Evolutionary conservation across 2,888 invertebrate species (phyloP), one percentile per base, ranked within the genome.

Genomic region (Agrochola litura): DNA sequence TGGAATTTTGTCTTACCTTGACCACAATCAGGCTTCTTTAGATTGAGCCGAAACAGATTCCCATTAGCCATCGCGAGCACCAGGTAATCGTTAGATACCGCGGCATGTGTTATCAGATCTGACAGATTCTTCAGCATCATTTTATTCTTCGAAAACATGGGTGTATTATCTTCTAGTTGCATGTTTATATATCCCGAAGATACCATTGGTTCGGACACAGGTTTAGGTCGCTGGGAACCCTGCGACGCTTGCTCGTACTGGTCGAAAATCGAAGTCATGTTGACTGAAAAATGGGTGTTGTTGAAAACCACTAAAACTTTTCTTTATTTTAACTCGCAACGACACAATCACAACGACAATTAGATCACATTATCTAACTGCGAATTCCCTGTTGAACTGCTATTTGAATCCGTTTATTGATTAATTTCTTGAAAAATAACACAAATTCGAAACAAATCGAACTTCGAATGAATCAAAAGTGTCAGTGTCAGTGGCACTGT

Each of bases 131-230:
- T 87, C 41, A 98, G 98, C 89, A 98, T 98, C 94, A 98, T 98
- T 93, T 98, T 98, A 85, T 98, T 98, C 93, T 98, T 99, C 54
- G 97, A 98, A 93, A 99, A 99, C 93, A 99, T 99, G 14, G 99
- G 98, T 30, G 97, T 97, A 85, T 98, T 98, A 89, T 98, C 98
- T 89, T 98, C 97, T 37, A 98, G 91, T 74, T 96, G 95, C 95
- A 97, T 96, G 79, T 94, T 97, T 65, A 97, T 96, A 84, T 97
- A 97, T 4, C 97, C 97, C 4, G 97, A 97, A 12, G 95, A 96
- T 9, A 97, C 95, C 94, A 96, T 95, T 22, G 96, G 94, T 81
- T 95, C 96, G 0, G 93, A 81, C n/a, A 92, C 91, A 52, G 94
- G 93, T 70, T 94, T 94, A n/a, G 92, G 90, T 5, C 94, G 92